Conservation (phyloP, 2,797 vertebrate genomes). For the Florisuga fusca region DNA sequence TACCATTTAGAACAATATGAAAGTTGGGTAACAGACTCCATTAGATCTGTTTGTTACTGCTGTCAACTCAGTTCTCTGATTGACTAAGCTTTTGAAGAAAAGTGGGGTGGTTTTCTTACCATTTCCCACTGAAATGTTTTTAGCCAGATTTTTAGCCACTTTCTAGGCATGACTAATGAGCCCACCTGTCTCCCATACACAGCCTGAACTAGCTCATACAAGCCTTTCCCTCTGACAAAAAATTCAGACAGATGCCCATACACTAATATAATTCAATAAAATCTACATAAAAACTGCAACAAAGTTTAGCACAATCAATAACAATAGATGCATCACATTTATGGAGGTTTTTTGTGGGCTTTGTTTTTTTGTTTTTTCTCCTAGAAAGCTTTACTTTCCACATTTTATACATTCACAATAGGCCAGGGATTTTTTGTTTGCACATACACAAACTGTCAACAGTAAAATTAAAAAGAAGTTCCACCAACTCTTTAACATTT, state of each 20-base stretch:
- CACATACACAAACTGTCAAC: neutral
- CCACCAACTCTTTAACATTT: neutral
- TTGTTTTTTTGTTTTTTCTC: too few species aligned
- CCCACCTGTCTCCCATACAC: neutral
- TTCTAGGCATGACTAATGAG: neutral
- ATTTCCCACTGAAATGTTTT: neutral
- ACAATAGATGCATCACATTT: neutral
- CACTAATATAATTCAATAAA: neutral
- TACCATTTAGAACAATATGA: neutral
- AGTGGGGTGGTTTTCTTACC: neutral
- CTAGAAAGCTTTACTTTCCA: neutral
- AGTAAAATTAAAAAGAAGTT: neutral
- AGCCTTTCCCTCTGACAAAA: neutral
- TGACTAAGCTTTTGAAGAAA: neutral
- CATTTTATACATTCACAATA: neutral
- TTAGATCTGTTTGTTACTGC: neutral
- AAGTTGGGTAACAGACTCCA: neutral
- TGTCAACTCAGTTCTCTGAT: neutral
- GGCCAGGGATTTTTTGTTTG: neutral
- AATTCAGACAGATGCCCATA: neutral
- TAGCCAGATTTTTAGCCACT: neutral
- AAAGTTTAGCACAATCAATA: neutral
- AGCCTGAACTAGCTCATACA: neutral
- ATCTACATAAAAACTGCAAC: neutral
- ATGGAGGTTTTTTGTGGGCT: fast-evolving